Evolutionary conservation across 1,140 invertebrate species (phyloP).

Genomic region (Drosophila kohkoa): DNA sequence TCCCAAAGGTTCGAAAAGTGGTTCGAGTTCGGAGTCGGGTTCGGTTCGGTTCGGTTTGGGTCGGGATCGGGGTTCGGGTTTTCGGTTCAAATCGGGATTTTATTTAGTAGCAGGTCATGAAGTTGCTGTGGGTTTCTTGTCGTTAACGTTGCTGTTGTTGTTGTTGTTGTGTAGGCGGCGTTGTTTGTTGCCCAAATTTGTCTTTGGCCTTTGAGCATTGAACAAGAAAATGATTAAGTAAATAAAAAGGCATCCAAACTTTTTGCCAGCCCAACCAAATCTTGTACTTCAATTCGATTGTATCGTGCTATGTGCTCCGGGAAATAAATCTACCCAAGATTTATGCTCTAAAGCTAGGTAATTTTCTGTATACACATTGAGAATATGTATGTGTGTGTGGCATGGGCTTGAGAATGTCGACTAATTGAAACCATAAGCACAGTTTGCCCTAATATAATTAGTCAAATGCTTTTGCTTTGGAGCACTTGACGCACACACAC

Average conservation of each 20-base stretch:
- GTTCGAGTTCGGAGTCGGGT: not conserved
- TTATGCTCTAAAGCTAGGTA: not conserved
- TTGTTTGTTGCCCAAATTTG: constrained; percentile 6
- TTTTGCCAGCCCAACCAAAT: not conserved
- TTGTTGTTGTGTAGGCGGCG: too few relatives aligned
- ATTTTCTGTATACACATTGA: not conserved
- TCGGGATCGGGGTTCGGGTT: not conserved
- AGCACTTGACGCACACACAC: constrained; percentile 24
- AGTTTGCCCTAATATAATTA: constrained; percentile 67
- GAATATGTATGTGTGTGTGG: not conserved
- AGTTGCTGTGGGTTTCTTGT: not conserved
- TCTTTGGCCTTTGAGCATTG: constrained; percentile 20
- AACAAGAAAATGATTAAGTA: constrained; percentile 24
- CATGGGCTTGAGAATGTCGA: constrained; percentile 6
- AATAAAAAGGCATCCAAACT: constrained; percentile 19
- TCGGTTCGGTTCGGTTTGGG: not conserved
- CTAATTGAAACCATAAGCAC: constrained; percentile 56
- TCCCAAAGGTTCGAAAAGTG: not conserved
- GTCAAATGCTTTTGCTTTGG: constrained; percentile 42
- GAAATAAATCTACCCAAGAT: too few relatives aligned
- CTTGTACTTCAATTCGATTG: not conserved
- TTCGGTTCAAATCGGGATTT: not conserved
- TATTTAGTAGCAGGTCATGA: not conserved
- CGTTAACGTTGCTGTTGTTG: too few relatives aligned
- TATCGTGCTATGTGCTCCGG: too few relatives aligned